Base-by-base conservation (phyloP, 2,113 vertebrate genomes). In the Cryptoleucopteryx plumbea region DNA sequence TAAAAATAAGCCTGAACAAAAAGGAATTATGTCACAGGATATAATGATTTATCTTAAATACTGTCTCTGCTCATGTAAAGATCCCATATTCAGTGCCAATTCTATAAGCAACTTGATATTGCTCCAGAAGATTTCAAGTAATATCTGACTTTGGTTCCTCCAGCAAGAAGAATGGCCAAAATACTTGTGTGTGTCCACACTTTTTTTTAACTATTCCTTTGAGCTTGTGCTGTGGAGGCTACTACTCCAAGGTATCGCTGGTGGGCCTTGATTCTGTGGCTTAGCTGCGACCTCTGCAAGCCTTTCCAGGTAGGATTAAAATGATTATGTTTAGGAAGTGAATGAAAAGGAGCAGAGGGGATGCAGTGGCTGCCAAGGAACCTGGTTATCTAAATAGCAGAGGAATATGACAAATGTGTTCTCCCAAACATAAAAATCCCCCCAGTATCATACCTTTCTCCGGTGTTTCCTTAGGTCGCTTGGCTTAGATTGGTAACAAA, bases 381-480 rank as follows among this genome's bases (percentile, higher is more conserved):
- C 1, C 3, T 19, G 3, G 3, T 36, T 53, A 70, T 67, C 22
- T 47, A 34, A 56, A 80, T 11, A 56, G 21, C 22, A 89, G 27
- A 73, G 38, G 8, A 67, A 58, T 71, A 26, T 19, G 42, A 47
- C 18, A 72, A 58, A 78, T 36, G 12, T 27, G 13, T 5, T 78
- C 17, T 82, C 65, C 18, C 36, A 78, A 62, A 77, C 7, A 26
- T n/a, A 13, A 62, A 72, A n/a, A 13, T 1, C 8, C 19, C 48
- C 16, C 22, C 52, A 84, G 61, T 79, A 38, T 56, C 89, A 26
- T 99, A 99, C 99, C 99, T 99, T 99, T 99, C 99, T 99, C 91
- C 99, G 98, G 98, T 99, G 99, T 95, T 99, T 99, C 97, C 99
- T 98, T 96, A 99, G 98, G 96, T 99, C 99, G 27, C 99, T 99